Evolutionary conservation across 2,113 vertebrate species (phyloP).

Genomic region (Pogonocichla stellata): DNA sequence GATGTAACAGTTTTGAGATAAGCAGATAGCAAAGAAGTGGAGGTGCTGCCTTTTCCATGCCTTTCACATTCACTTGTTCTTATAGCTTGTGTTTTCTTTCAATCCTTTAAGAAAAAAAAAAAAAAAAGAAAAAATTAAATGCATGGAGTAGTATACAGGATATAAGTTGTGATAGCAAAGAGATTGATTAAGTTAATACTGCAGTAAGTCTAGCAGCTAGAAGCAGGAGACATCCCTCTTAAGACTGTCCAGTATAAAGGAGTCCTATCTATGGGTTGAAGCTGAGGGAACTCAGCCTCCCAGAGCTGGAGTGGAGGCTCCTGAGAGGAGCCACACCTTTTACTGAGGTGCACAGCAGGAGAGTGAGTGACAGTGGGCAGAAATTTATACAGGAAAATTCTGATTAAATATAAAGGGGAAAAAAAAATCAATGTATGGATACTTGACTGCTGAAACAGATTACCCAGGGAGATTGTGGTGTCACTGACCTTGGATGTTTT

Average conservation of each 20-base stretch:
- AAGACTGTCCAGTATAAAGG: background rate
- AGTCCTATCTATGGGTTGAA: background rate
- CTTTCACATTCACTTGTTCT: background rate
- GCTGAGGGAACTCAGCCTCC: background rate
- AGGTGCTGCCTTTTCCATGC: background rate
- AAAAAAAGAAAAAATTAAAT: background rate
- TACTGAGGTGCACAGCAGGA: background rate
- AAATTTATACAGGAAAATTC: background rate
- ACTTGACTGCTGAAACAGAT: background rate
- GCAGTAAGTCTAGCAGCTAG: background rate
- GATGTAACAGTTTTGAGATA: background rate
- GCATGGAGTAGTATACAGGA: background rate
- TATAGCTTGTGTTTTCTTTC: background rate
- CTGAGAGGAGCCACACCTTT: background rate
- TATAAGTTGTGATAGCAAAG: background rate
- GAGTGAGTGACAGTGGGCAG: fast-evolving
- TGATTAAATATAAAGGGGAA: background rate
- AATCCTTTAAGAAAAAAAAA: background rate
- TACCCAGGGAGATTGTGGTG: background rate
- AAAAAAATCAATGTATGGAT: background rate
- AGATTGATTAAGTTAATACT: background rate
- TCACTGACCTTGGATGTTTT: background rate
- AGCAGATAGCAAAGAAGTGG: background rate
- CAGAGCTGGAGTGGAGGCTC: background rate
- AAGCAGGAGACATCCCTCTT: background rate